Percentiles rank a stretch among this genome's conserved stretches.
phyloP scores from a whole-genome alignment of 2,113 vertebrate genomes.

The Epinephelus cyanopodus region DNA sequence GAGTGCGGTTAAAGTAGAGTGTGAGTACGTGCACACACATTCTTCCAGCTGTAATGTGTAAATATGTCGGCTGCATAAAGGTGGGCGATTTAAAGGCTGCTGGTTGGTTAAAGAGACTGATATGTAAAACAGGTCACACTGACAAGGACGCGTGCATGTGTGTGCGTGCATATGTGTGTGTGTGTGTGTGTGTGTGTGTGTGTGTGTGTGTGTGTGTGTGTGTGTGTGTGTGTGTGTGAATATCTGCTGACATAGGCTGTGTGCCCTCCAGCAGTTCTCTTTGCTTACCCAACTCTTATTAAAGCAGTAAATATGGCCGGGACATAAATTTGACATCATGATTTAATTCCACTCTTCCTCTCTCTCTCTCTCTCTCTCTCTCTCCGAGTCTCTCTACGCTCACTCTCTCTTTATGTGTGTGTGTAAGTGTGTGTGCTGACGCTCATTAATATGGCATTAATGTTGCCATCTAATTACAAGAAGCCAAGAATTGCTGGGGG shows the following conservation, averaged over 20 bases:
- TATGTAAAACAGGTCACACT: constrained; percentile 77
- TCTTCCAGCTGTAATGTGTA: constrained; percentile 24
- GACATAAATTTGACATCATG: constrained; percentile 80
- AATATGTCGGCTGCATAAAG: constrained; percentile 50
- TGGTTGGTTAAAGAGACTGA: constrained; percentile 51
- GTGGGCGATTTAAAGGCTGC: constrained; percentile 52
- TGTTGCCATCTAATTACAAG: constrained; percentile 77
- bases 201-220: constrained; percentile 27
- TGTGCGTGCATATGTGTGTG: background rate
- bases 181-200: constrained; percentile 40
- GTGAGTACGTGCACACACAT: constrained; percentile 2
- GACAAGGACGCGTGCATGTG: constrained; percentile 41
- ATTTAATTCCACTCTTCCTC: constrained; percentile 66
- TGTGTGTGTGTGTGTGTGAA: constrained; percentile 52
- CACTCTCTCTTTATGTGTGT: background rate
- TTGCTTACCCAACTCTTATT: constrained; percentile 82
- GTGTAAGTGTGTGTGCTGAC: constrained; percentile 15
- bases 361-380: constrained; percentile 12
- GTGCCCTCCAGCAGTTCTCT: constrained; percentile 72
- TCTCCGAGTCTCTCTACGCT: constrained; percentile 32
- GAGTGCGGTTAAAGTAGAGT: background rate
- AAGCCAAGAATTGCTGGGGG: constrained; percentile 69
- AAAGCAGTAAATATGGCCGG: constrained; percentile 79
- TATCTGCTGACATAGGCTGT: constrained; percentile 82
- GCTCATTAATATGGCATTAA: constrained; percentile 79